Conservation (phyloP, 2,888 invertebrate genomes). For the Apantesis nais region DNA sequence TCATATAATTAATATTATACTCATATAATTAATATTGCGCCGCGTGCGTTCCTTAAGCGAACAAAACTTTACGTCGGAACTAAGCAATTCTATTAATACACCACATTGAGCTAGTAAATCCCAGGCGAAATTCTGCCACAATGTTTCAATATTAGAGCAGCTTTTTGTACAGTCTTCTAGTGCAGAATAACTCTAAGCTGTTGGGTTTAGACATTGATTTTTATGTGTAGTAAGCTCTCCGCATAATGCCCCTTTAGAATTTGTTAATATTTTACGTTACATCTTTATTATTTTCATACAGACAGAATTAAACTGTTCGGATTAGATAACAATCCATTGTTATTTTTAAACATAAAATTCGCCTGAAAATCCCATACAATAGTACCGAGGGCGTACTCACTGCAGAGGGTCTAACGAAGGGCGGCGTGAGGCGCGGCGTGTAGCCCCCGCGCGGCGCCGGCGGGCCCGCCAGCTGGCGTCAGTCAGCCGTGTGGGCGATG, state of each 20-base stretch:
- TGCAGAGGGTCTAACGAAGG: slow-evolving; percentile 19
- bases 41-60: too few relatives aligned
- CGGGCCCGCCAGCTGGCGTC: slow-evolving; percentile 58
- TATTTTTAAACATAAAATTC: background rate
- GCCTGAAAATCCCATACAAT: slow-evolving; percentile 12
- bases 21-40: too few relatives aligned
- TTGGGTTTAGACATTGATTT: background rate
- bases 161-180: background rate
- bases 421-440: slow-evolving; percentile 25
- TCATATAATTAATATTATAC: background rate
- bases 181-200: background rate
- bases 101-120: too few relatives aligned
- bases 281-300: background rate
- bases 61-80: background rate
- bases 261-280: background rate
- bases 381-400: slow-evolving; percentile 39
- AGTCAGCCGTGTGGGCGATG: slow-evolving; percentile 66
- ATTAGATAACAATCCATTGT: background rate
- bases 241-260: background rate
- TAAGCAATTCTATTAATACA: background rate
- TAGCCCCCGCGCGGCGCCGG: slow-evolving; percentile 24
- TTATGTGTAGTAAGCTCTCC: background rate
- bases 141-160: too few relatives aligned
- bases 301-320: too few relatives aligned
- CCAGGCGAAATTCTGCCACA: background rate